These are phyloP conservation scores for Terebella lapidaria DNA, from an alignment of 2,888 invertebrate genomes.

Conservation along the genomic window DNA sequence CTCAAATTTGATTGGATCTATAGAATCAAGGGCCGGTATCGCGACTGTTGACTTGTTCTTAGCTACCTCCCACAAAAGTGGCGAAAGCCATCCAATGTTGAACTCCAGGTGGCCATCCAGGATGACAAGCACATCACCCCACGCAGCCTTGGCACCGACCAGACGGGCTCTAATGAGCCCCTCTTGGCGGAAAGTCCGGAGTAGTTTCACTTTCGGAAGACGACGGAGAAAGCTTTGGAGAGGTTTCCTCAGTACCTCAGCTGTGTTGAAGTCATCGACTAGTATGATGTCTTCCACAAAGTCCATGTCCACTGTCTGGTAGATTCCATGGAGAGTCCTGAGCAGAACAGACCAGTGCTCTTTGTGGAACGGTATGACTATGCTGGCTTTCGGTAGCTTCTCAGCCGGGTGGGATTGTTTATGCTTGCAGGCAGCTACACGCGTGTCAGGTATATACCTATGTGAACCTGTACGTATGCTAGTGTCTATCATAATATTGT, in stretches of 20 bases:
- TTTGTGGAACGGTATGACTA: constrained; percentile 25
- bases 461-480: background rate
- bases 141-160: constrained; percentile 24
- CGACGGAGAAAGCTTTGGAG: constrained; percentile 10
- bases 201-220: constrained; percentile 17
- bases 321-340: constrained; percentile 17
- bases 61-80: constrained; percentile 24
- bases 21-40: constrained; percentile 26
- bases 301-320: constrained; percentile 8
- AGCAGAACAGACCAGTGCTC: constrained; percentile 25
- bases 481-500: background rate
- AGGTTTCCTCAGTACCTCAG: constrained; percentile 12
- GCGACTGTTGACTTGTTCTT: constrained; percentile 22
- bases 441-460: constrained; percentile 15
- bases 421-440: constrained; percentile 9
- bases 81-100: constrained; percentile 26
- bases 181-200: constrained; percentile 25
- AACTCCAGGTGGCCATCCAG: constrained; percentile 28
- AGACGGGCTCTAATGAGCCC: constrained; percentile 30
- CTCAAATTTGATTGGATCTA: constrained; percentile 21
- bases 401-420: background rate
- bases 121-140: constrained; percentile 25
- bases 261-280: constrained; percentile 20
- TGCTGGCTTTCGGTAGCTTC: constrained; percentile 14
- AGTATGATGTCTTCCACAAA: constrained; percentile 20